Percentiles rank a stretch among this genome's conserved stretches.
Conservation (phyloP, 2,888 invertebrate species). For the Lasioglossum zephyrum region DNA sequence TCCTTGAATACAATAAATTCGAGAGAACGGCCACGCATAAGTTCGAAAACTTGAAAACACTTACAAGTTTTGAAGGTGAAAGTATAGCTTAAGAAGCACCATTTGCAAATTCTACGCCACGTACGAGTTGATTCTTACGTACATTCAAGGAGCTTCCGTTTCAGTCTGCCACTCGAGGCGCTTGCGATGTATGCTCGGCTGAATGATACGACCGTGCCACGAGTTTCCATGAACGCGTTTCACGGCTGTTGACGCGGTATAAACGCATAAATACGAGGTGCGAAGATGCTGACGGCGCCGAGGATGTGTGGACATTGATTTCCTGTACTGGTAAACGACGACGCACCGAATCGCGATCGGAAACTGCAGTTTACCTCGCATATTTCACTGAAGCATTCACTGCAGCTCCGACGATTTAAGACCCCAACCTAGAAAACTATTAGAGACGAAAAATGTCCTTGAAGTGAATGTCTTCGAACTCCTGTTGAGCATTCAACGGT, state of each 20-base stretch:
- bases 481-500: background rate
- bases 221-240: conserved; percentile 12
- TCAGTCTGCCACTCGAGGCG: conserved; percentile 1
- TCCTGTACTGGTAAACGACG: conserved; percentile 11
- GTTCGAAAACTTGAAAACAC: background rate
- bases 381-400: conserved; percentile 22
- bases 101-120: background rate
- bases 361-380: background rate
- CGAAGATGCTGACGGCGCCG: background rate
- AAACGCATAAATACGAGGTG: conserved; percentile 23
- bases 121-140: background rate
- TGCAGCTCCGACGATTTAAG: conserved; percentile 17
- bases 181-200: background rate
- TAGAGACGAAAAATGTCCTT: background rate
- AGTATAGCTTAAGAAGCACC: background rate
- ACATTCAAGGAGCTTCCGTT: conserved; percentile 2
- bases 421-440: background rate
- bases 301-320: background rate
- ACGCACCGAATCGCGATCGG: conserved; percentile 1
- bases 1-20: background rate
- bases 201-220: background rate
- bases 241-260: conserved; percentile 15
- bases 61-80: background rate
- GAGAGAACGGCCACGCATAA: background rate
- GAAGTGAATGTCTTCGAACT: background rate